phyloP scores from a whole-genome alignment of 2,888 invertebrate species.

The Platycnemis pennipes region DNA sequence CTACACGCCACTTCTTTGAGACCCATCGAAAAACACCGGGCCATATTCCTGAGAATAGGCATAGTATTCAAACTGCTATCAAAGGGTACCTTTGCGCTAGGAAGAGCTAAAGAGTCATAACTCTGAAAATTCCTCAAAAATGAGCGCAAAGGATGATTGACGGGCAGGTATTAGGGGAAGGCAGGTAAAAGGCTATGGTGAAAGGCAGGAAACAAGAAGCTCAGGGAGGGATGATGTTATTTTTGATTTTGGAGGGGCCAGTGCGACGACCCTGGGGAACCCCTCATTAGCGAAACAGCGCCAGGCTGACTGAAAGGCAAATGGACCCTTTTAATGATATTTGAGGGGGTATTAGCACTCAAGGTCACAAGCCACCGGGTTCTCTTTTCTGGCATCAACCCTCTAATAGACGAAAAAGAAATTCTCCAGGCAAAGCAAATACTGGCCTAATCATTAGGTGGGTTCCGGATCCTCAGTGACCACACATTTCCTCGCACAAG shows the following conservation, averaged over 20 bases:
- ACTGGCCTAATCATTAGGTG: too few species aligned
- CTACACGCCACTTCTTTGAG: neutral
- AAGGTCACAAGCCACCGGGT: neutral
- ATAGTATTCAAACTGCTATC: neutral
- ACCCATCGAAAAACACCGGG: neutral
- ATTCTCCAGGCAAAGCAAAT: too few species aligned
- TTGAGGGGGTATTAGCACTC: neutral
- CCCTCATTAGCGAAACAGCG: neutral
- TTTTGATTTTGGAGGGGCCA: slow-evolving; percentile 31
- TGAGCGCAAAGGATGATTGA: neutral
- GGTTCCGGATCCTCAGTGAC: too few species aligned
- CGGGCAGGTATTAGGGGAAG: neutral
- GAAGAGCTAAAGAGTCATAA: neutral
- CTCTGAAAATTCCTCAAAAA: neutral
- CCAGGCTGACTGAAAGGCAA: too few species aligned
- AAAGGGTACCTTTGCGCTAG: neutral
- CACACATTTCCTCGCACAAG: too few species aligned
- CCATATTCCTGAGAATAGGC: neutral
- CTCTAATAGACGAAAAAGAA: neutral
- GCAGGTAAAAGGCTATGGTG: neutral
- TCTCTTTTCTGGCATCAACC: neutral
- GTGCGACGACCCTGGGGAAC: neutral
- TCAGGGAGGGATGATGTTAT: neutral
- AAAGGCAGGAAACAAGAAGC: neutral
- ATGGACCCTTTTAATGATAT: too few species aligned